Evolutionary conservation across 2,888 invertebrate species (phyloP), one percentile per base, ranked within the genome.

Genomic region (Cyclophora punctaria): DNA sequence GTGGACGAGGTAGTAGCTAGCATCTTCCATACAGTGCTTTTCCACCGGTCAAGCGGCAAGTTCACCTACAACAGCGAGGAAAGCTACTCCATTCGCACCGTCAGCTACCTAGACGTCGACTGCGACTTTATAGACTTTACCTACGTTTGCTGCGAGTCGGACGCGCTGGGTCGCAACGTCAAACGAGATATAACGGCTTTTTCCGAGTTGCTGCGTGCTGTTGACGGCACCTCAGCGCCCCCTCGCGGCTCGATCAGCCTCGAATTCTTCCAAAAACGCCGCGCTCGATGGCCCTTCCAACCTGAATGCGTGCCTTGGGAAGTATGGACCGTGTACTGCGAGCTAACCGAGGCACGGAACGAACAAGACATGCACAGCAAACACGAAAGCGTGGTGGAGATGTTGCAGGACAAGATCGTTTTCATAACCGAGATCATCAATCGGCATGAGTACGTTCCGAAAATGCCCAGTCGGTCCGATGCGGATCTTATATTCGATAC

Each of bases 121-220:
- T 99, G 99, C 89, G 97, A 99, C 83, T 98, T 97, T 78, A 95
- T 99, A 69, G 98, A 99, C 85, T 94, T 98, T 78, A 98, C 98
- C 4, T 99, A 99, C 85, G 98, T 97, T 35, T 95, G 97, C 79
- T 97, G 97, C 85, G 94, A 96, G 59, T 98, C 97, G 40, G 91
- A 92, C n/a, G 89, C 89, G 48, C 89, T 96, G 45, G 93, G 93
- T 57, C 92, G 91, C 66, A 92, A 89, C 60, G 90, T 94, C 63
- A 95, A 92, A 75, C 92, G 90, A 55, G 95, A 93, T 75, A 94
- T 96, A 55, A 93, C 93, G 33, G 90, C 91, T 51, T 96, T 96
- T 75, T 95, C 95, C 7, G 93, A 95, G 69, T 91, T 93, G 47
- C 78, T 96, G 45, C 91, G 96, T 34, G 93, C 93, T 7, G 93